These are phyloP conservation scores for Dolichopus griseipennis DNA, from an alignment of 2,888 invertebrate genomes.

Conservation along the genomic window DNA sequence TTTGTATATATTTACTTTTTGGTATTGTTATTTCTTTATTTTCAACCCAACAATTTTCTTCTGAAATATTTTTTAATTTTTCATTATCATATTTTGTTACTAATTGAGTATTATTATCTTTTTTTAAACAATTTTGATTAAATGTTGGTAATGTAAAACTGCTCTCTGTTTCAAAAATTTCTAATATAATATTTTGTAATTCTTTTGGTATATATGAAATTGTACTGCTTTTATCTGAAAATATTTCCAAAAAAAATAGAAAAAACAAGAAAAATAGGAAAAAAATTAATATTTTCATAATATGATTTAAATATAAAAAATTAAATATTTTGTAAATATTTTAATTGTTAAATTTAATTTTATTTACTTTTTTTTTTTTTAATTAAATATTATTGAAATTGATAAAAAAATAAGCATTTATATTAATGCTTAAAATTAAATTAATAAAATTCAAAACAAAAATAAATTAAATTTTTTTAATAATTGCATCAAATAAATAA, in stretches of 20 bases:
- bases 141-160: neutral
- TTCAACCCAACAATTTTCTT: conserved; percentile 10
- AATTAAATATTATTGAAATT: conserved; percentile 2
- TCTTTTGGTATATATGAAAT: conserved; percentile 25
- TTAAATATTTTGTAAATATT: neutral
- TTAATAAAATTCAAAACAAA: too few relatives aligned
- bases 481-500: too few relatives aligned
- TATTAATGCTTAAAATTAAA: too few relatives aligned
- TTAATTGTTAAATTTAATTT: too few relatives aligned
- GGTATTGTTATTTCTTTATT: conserved; percentile 5
- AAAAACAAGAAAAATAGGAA: neutral
- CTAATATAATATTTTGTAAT: conserved; percentile 30
- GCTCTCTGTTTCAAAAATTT: conserved; percentile 24
- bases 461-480: too few relatives aligned
- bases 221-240: conserved; percentile 19
- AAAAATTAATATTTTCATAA: too few relatives aligned
- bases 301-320: too few relatives aligned
- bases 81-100: neutral
- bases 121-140: neutral
- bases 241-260: neutral
- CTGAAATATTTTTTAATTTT: conserved; percentile 26
- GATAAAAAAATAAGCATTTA: neutral
- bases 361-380: neutral
- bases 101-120: neutral
- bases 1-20: conserved; percentile 28